A percentile compares a stretch with the other conserved stretches of the same genome.
These are phyloP conservation scores for Manis crassicaudata DNA, from an alignment of 2,797 vertebrate genomes.

Conservation along the genomic window DNA sequence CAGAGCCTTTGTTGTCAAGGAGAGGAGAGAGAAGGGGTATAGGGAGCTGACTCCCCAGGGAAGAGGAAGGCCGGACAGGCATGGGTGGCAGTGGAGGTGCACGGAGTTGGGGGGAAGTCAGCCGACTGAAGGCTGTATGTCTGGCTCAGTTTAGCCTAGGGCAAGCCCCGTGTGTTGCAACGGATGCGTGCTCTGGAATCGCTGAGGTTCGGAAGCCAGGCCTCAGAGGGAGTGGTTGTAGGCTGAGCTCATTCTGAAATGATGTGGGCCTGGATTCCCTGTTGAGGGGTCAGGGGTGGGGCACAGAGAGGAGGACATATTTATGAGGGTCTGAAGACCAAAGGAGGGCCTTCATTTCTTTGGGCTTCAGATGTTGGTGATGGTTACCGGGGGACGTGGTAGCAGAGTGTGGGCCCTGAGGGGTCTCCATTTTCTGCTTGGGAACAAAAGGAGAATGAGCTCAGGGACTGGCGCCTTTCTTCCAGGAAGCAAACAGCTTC, in stretches of 20 bases:
- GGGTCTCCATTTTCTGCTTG: background rate
- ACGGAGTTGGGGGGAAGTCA: background rate
- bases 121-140: background rate
- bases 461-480: background rate
- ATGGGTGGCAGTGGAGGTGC: background rate
- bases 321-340: background rate
- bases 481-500: slow-evolving; percentile 51
- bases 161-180: slow-evolving; percentile 62
- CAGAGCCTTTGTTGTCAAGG: slow-evolving; percentile 23
- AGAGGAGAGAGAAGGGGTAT: slow-evolving; percentile 25
- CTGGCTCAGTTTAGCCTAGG: slow-evolving; percentile 45
- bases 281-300: slow-evolving; percentile 3
- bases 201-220: slow-evolving; percentile 49
- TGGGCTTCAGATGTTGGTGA: background rate
- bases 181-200: slow-evolving; percentile 70
- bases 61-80: slow-evolving; percentile 14
- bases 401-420: background rate
- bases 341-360: background rate
- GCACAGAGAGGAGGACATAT: background rate
- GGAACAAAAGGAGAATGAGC: background rate
- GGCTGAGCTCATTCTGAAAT: slow-evolving; percentile 72
- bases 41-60: slow-evolving; percentile 29
- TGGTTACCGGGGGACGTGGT: background rate
- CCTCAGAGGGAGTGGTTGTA: slow-evolving; percentile 59
- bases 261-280: slow-evolving; percentile 42